These are phyloP conservation scores for Heliconius cydno DNA, from an alignment of 2,888 invertebrate genomes.

Conservation along the genomic window DNA sequence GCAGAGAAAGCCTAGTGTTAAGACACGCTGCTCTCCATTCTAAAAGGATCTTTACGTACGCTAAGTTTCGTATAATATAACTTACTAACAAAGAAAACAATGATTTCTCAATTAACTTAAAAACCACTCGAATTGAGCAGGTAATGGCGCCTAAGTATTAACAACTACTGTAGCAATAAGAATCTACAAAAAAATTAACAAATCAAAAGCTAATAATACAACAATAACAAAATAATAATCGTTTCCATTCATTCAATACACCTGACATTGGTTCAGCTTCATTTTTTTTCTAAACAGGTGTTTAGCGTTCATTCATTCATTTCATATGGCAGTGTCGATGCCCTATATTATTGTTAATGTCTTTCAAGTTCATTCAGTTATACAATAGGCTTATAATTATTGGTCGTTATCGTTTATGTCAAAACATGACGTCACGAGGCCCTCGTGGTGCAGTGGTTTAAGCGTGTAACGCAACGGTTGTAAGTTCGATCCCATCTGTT, in stretches of 20 bases:
- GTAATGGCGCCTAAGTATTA: not conserved
- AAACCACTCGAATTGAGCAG: not conserved
- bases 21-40: no score
- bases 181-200: constrained; percentile 18
- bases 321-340: constrained; percentile 72
- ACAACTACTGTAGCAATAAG: not conserved
- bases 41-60: not conserved
- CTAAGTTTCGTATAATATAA: not conserved
- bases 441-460: no score
- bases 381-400: constrained; percentile 76
- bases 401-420: constrained; percentile 76
- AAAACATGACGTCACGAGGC: constrained; percentile 66
- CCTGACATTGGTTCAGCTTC: constrained; percentile 55
- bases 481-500: no score
- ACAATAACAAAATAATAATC: constrained; percentile 52
- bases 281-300: constrained; percentile 77
- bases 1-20: no score
- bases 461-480: no score
- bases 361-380: constrained; percentile 80
- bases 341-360: constrained; percentile 76
- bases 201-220: constrained; percentile 45
- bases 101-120: not conserved
- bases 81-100: not conserved
- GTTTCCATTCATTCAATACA: constrained; percentile 68
- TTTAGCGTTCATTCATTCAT: constrained; percentile 60